Evolutionary conservation across 2,888 invertebrate genomes (phyloP).

Genomic region (Sinodicranocentrus sp.): DNA sequence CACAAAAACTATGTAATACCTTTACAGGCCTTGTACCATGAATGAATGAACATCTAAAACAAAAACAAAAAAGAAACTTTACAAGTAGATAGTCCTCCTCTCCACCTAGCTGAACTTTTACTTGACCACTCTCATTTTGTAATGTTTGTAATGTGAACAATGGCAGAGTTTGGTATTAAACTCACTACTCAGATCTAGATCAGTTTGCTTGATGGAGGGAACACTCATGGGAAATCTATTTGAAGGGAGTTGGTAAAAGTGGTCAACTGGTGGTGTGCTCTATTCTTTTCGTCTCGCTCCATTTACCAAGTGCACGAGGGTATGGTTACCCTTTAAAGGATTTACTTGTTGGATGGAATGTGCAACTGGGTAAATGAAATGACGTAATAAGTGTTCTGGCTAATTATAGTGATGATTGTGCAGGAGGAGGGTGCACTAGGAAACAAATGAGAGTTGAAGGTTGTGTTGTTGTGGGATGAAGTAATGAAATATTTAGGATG

Average conservation of each 20-base stretch:
- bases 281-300: conserved; percentile 23
- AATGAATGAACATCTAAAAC: conserved; percentile 37
- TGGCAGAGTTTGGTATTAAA: background rate
- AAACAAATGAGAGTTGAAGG: too few species aligned
- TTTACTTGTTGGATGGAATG: background rate
- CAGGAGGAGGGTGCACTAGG: too few species aligned
- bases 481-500: background rate
- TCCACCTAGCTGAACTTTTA: background rate
- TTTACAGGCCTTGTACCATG: background rate
- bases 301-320: background rate
- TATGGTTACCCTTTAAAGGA: background rate
- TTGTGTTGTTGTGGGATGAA: background rate
- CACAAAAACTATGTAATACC: conserved; percentile 23
- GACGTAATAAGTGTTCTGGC: too few species aligned
- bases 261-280: conserved; percentile 34
- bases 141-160: conserved; percentile 1
- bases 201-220: conserved; percentile 33
- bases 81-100: conserved; percentile 14
- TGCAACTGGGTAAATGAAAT: too few species aligned
- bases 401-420: too few species aligned
- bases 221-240: conserved; percentile 60
- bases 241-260: too few species aligned
- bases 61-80: conserved; percentile 23
- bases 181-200: background rate
- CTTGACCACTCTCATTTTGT: conserved; percentile 15